These are phyloP conservation scores for Holacanthella duospinosa DNA, from an alignment of 2,888 invertebrate species.

Conservation along the genomic window DNA sequence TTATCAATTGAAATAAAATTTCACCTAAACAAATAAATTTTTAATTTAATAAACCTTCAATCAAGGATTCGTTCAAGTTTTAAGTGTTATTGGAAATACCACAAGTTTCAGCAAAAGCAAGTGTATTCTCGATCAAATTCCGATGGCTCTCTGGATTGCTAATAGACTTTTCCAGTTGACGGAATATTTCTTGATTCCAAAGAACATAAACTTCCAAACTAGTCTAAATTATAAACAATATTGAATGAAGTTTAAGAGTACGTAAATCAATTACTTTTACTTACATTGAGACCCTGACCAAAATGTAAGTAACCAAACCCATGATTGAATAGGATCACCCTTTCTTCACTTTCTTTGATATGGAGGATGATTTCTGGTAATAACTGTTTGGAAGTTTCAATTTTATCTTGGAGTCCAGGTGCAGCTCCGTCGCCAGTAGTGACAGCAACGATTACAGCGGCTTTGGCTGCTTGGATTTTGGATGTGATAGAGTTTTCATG, in stretches of 20 bases:
- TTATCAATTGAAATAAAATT: constrained; percentile 54
- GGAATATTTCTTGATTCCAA: constrained; percentile 34
- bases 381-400: constrained; percentile 32
- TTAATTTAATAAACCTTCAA: too few species aligned
- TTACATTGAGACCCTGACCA: constrained; percentile 32
- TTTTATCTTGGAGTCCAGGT: constrained; percentile 30
- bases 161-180: constrained; percentile 28
- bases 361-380: constrained; percentile 32
- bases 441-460: constrained; percentile 16
- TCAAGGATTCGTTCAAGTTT: background rate
- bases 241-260: too few species aligned
- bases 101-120: constrained; percentile 34
- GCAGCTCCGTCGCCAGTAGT: constrained; percentile 15
- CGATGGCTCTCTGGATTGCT: constrained; percentile 23
- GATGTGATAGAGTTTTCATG: constrained; percentile 27
- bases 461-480: constrained; percentile 31
- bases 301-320: constrained; percentile 35
- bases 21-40: constrained; percentile 47
- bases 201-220: constrained; percentile 32
- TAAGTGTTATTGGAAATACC: constrained; percentile 16
- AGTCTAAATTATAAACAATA: constrained; percentile 17
- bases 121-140: constrained; percentile 32
- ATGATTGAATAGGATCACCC: constrained; percentile 30
- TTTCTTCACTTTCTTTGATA: constrained; percentile 36
- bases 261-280: background rate